Conservation (phyloP, 2,888 invertebrate species). For the Fissipunctia ypsillon region DNA sequence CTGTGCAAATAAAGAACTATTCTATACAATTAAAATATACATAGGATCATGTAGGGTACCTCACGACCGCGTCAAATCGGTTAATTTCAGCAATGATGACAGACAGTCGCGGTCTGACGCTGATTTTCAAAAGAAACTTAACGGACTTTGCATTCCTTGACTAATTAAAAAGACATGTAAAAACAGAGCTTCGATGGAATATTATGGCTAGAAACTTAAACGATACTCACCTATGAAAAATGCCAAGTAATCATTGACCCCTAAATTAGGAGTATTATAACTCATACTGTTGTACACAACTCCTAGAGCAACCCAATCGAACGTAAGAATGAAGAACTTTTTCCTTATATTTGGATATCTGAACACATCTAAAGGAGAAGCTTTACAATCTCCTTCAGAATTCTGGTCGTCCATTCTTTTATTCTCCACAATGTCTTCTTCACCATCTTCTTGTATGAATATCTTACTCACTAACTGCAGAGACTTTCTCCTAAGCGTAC, state of each 20-base stretch:
- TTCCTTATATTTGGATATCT: constrained; percentile 92
- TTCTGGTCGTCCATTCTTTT: constrained; percentile 85
- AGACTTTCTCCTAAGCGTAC: constrained; percentile 82
- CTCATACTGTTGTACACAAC: constrained; percentile 93
- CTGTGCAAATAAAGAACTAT: too few relatives aligned
- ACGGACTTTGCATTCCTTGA: background rate
- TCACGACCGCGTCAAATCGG: too few relatives aligned
- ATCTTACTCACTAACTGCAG: constrained; percentile 81
- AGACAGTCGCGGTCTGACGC: too few relatives aligned
- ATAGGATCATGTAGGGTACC: too few relatives aligned
- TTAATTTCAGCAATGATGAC: too few relatives aligned
- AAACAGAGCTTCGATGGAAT: too few relatives aligned
- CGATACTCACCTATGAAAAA: constrained; percentile 89
- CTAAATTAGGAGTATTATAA: constrained; percentile 92
- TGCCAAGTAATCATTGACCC: constrained; percentile 92
- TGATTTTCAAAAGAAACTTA: too few relatives aligned
- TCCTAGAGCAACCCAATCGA: constrained; percentile 92
- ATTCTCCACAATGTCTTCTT: constrained; percentile 79
- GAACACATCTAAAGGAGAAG: constrained; percentile 91
- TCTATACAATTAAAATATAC: too few relatives aligned
- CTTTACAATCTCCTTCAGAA: constrained; percentile 88
- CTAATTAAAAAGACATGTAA: background rate
- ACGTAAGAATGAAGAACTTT: constrained; percentile 92
- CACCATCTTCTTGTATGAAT: constrained; percentile 77
- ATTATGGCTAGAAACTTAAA: background rate